A percentile compares a stretch with the other conserved stretches of the same genome.
Conservation (phyloP, 2,797 vertebrate genomes). For the Glyptemys insculpta region DNA sequence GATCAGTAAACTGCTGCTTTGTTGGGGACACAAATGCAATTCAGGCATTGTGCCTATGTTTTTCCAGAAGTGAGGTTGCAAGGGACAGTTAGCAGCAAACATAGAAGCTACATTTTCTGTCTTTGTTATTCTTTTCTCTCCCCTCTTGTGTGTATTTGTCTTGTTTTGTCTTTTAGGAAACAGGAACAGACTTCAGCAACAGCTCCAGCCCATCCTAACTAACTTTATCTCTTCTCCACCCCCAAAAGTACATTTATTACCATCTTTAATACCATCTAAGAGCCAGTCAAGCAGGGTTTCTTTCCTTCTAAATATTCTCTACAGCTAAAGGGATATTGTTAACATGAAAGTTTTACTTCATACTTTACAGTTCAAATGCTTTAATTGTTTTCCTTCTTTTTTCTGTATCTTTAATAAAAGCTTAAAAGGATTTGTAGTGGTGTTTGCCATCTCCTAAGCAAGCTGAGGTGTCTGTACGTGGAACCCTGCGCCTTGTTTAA, state of each 20-base stretch:
- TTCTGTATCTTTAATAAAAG: not conserved
- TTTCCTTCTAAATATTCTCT: not conserved
- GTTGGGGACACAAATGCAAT: constrained; percentile 47
- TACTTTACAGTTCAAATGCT: not conserved
- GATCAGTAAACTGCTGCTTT: constrained; percentile 42
- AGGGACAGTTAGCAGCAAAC: not conserved
- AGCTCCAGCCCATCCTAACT: not conserved
- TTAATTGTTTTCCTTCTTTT: not conserved
- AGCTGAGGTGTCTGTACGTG: not conserved
- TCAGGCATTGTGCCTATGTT: not conserved
- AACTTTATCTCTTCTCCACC: not conserved
- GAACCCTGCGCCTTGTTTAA: not conserved
- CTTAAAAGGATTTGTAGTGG: not conserved
- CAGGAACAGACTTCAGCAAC: not conserved
- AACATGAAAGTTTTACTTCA: not conserved
- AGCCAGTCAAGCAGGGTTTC: not conserved
- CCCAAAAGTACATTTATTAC: not conserved
- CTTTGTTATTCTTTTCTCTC: not conserved
- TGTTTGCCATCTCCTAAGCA: not conserved
- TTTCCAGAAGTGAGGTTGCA: not conserved
- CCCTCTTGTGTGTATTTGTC: not conserved
- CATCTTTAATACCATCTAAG: not conserved
- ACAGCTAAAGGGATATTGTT: not conserved
- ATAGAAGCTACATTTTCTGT: not conserved
- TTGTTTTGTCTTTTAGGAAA: not conserved